These are phyloP conservation scores for Brachypteracias leptosomus DNA, from an alignment of 2,113 vertebrate genomes.

Conservation along the genomic window DNA sequence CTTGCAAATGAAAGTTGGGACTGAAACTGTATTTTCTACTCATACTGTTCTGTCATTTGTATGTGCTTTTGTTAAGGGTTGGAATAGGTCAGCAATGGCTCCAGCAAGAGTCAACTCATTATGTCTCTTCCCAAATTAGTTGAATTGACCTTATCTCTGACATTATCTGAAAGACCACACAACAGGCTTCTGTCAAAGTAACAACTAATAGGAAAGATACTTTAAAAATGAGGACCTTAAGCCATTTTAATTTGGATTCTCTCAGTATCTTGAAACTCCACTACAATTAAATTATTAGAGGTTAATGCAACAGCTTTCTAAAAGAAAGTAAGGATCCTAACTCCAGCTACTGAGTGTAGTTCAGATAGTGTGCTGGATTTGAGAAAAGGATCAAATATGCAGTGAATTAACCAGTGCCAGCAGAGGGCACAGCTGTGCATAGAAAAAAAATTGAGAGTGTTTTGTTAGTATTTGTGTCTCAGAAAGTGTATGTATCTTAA, in stretches of 20 bases:
- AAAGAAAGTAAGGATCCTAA: background rate
- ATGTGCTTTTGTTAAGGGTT: background rate
- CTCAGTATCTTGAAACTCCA: background rate
- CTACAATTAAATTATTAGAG: background rate
- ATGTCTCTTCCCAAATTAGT: background rate
- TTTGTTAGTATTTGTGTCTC: background rate
- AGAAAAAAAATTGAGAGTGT: background rate
- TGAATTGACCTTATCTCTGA: background rate
- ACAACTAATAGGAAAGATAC: background rate
- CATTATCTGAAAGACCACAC: background rate
- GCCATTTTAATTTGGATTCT: background rate
- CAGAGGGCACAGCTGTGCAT: slow-evolving; percentile 58
- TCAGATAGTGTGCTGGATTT: background rate
- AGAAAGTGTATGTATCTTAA: background rate
- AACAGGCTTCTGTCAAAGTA: background rate
- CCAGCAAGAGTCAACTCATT: background rate
- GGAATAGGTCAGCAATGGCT: background rate
- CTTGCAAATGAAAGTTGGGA: background rate
- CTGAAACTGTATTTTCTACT: background rate
- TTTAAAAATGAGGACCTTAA: background rate
- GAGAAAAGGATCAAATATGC: background rate
- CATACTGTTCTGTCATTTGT: background rate
- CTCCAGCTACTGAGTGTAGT: background rate
- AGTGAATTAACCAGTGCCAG: background rate
- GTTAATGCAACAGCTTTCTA: background rate